These are phyloP conservation scores for Epinephelus moara DNA, from an alignment of 2,113 vertebrate species.

Conservation along the genomic window DNA sequence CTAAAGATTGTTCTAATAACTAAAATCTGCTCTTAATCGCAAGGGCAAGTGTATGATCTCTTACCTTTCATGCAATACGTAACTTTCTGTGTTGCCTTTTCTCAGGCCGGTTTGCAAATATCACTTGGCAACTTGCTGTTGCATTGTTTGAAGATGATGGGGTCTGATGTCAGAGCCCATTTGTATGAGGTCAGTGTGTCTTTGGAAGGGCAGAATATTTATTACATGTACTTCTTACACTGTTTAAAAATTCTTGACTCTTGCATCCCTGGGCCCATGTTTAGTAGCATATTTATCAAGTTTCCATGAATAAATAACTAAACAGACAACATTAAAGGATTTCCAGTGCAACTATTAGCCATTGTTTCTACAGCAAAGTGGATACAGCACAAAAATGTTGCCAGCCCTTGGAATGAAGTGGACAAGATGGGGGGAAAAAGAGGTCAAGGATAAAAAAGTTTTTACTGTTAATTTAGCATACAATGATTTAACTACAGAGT, in stretches of 20 bases:
- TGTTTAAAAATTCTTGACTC: neutral
- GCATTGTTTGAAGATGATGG: neutral
- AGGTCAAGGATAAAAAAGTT: neutral
- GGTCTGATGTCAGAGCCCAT: neutral
- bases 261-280: neutral
- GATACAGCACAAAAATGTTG: neutral
- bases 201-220: neutral
- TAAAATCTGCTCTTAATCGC: neutral
- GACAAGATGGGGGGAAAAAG: neutral
- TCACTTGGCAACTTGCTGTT: neutral
- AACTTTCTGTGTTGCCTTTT: neutral
- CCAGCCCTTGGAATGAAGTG: neutral
- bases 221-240: neutral
- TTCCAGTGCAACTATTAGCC: neutral
- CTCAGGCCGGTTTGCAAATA: neutral
- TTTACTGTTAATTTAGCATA: neutral
- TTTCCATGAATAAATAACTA: neutral
- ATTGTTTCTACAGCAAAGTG: slow-evolving; percentile 16
- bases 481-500: neutral
- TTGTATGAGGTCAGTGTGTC: neutral
- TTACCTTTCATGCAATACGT: too few species aligned
- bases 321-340: neutral
- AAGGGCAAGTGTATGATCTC: neutral
- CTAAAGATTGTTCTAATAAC: neutral
- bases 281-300: neutral